Evolutionary conservation across 2,113 vertebrate genomes (phyloP), one percentile per base, ranked within the genome.

Genomic region (Leptodactylus fuscus): DNA sequence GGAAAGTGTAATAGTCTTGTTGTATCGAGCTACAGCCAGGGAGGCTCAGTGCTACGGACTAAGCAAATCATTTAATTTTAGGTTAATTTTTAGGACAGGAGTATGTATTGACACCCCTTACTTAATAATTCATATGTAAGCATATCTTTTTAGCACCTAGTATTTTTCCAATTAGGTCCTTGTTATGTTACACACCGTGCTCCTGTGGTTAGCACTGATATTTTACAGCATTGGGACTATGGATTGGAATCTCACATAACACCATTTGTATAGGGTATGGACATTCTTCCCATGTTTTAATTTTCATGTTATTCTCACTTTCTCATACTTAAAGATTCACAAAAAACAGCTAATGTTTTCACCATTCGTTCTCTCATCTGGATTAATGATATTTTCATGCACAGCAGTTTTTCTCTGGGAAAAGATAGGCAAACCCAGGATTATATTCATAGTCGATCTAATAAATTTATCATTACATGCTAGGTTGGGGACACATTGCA

Each of bases 71-170:
- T 62, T 2, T 24, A 70, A 53, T 51, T 69, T 70, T 58, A n/a
- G 10, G 38, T 10, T n/a, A 70, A 65, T 27, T 60, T 60, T 8
- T 60, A 24, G 38, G 34, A 22, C 22, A 27, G 22, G 4, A 24
- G 9, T n/a, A 34, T 38, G 34, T 27, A 81, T 62, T n/a, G 8
- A 32, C 44, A 81, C 38, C 0, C 27, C 51, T 58, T 38, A 80
- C 62, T 41, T 80, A 24, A 80, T 36, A 79, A 41, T 16, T 80
- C 77, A 18, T 49, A 29, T 49, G 11, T 29, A 75, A 32, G 27
- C 32, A 27, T 51, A 53, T 48, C 65, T 36, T 36, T 36, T 58
- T 41, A 71, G 58, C 29, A 82, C 46, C 27, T 82, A 29, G 38
- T 2, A 46, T 49, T 73, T 67, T 22, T 58, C 36, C 71, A 36